Conservation (phyloP, 1,140 invertebrate genomes). For the Ceratina australensis region DNA sequence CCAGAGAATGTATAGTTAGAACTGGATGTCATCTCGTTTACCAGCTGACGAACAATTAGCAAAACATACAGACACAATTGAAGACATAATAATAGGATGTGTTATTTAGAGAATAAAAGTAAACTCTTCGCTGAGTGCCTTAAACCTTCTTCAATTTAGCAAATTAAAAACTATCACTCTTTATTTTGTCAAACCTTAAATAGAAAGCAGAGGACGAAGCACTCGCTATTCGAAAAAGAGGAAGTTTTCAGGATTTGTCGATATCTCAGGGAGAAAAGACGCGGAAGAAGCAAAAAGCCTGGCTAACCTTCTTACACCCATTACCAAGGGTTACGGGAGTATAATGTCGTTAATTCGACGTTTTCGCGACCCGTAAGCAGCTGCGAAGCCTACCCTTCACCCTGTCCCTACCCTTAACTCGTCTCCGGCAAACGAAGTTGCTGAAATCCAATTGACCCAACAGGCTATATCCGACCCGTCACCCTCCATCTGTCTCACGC, state of each 20-base stretch:
- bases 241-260: not conserved
- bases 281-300: conserved; percentile 41
- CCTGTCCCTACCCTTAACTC: not conserved
- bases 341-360: conserved; percentile 67
- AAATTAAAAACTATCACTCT: no score
- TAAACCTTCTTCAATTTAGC: no score
- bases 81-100: not conserved
- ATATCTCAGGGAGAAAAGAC: conserved; percentile 23
- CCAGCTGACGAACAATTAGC: not conserved
- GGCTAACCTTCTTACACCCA: conserved; percentile 64
- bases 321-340: conserved; percentile 56
- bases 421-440: conserved; percentile 60
- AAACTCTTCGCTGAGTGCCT: not conserved
- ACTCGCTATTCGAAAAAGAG: not conserved
- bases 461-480: conserved; percentile 54
- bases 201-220: conserved; percentile 4
- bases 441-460: conserved; percentile 69
- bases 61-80: not conserved
- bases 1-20: conserved; percentile 49
- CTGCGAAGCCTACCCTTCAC: not conserved
- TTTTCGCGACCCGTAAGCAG: conserved; percentile 54
- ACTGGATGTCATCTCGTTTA: not conserved
- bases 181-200: no score
- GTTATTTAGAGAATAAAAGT: not conserved
- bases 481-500: conserved; percentile 18